Conservation (phyloP, 1,140 invertebrate genomes). For the Tribolium madens region DNA sequence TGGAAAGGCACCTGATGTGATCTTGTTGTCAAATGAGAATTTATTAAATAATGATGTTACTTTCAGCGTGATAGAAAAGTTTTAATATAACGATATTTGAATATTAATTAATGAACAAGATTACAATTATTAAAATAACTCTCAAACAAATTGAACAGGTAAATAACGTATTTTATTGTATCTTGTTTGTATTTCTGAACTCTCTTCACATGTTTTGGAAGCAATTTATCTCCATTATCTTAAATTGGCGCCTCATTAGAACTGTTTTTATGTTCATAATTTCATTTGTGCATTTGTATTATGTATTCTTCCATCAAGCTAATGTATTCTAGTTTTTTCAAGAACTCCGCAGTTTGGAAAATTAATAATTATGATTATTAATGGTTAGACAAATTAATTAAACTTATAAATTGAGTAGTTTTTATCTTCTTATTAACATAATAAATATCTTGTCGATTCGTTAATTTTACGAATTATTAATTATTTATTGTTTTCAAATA, state of each 20-base stretch:
- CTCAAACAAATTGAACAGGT: no score
- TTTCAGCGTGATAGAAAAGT: no score
- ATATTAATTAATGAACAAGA: no score
- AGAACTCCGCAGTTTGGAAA: background rate
- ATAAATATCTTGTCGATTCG: no score
- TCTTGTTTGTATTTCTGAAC: background rate
- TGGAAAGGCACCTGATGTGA: no score
- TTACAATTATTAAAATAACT: no score
- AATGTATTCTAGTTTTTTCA: background rate
- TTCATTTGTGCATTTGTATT: background rate
- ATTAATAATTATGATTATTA: background rate
- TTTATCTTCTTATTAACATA: background rate
- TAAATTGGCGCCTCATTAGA: background rate
- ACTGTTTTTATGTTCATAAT: background rate
- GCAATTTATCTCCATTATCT: background rate
- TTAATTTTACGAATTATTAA: background rate
- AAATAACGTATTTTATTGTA: background rate
- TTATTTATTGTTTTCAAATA: background rate
- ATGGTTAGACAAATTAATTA: background rate
- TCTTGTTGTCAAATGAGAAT: no score
- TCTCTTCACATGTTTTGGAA: background rate
- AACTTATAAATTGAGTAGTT: background rate
- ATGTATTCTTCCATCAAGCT: background rate
- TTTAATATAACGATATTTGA: no score
- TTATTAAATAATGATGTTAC: no score